Evolutionary conservation across 2,888 invertebrate species (phyloP).

Genomic region (Drosophila birchii): DNA sequence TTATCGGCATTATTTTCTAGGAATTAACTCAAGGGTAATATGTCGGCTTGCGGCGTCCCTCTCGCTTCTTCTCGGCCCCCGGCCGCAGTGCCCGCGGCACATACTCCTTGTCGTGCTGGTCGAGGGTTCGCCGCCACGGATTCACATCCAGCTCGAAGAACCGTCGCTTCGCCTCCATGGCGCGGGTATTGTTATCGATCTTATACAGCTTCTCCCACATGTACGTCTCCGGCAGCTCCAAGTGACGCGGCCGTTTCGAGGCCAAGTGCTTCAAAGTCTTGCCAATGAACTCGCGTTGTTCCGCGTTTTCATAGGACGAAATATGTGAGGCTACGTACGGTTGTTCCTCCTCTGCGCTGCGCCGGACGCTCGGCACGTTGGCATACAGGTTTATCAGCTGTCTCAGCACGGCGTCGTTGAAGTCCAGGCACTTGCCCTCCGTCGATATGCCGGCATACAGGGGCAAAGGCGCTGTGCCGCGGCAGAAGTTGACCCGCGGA

Average conservation of each 20-base stretch:
- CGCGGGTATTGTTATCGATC: conserved; percentile 88
- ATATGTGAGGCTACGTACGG: conserved; percentile 87
- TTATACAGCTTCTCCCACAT: conserved; percentile 94
- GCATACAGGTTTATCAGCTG: conserved; percentile 90
- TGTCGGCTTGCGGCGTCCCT: conserved; percentile 87
- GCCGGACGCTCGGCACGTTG: conserved; percentile 88
- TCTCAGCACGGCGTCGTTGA: conserved; percentile 92
- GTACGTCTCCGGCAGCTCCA: conserved; percentile 89
- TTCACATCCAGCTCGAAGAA: conserved; percentile 89
- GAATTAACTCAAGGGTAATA: conserved; percentile 87
- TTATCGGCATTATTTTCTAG: background rate
- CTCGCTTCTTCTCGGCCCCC: conserved; percentile 87
- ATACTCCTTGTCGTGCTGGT: conserved; percentile 89
- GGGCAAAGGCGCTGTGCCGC: conserved; percentile 89
- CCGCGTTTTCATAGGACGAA: conserved; percentile 88
- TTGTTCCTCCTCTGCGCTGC: conserved; percentile 87
- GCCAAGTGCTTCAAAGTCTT: conserved; percentile 88
- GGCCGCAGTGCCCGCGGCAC: conserved; percentile 89
- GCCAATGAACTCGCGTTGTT: conserved; percentile 90
- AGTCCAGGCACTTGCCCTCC: conserved; percentile 88
- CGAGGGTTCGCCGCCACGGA: conserved; percentile 87
- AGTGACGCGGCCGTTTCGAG: conserved; percentile 88
- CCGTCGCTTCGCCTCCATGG: conserved; percentile 88
- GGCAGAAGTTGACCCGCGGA: conserved; percentile 91
- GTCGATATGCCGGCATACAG: conserved; percentile 90